Evolutionary conservation across 2,888 invertebrate genomes (phyloP).

Genomic region (Torymus tubicola): DNA sequence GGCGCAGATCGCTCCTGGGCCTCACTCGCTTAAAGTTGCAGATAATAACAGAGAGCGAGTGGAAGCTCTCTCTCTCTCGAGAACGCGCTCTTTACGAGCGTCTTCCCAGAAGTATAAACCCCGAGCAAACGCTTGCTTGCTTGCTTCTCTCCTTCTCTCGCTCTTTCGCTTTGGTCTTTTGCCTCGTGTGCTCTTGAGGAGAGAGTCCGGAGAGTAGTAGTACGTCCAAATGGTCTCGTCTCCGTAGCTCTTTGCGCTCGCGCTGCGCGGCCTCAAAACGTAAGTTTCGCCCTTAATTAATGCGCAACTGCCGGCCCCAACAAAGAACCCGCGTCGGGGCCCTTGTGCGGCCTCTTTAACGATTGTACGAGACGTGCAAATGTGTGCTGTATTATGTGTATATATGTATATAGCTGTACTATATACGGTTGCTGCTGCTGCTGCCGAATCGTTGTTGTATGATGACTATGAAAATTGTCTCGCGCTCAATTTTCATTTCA

Average conservation of each 20-base stretch:
- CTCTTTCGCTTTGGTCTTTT: conserved; percentile 13
- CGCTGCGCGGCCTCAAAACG: conserved; percentile 45
- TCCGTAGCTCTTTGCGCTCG: conserved; percentile 12
- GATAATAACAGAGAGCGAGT: conserved; percentile 74
- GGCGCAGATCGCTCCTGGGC: conserved; percentile 67
- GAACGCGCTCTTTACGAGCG: conserved; percentile 73
- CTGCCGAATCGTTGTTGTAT: no score
- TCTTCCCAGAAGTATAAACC: conserved; percentile 76
- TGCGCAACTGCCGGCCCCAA: conserved; percentile 64
- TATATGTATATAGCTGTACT: no score
- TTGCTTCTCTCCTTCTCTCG: conserved; percentile 44
- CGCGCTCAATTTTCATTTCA: no score
- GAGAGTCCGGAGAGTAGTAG: no score
- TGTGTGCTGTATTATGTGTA: no score
- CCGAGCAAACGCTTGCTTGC: conserved; percentile 5
- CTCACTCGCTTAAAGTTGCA: conserved; percentile 68
- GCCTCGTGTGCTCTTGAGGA: no score
- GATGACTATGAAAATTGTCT: no score
- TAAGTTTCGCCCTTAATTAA: conserved; percentile 69
- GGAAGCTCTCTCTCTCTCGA: conserved; percentile 68
- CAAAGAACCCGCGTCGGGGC: conserved; percentile 64
- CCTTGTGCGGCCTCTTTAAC: conserved; percentile 11
- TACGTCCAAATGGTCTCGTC: no score
- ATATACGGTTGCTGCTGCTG: no score
- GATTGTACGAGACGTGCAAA: not conserved